phyloP scores from a whole-genome alignment of 2,797 vertebrate genomes.

The Acanthiza pusilla region DNA sequence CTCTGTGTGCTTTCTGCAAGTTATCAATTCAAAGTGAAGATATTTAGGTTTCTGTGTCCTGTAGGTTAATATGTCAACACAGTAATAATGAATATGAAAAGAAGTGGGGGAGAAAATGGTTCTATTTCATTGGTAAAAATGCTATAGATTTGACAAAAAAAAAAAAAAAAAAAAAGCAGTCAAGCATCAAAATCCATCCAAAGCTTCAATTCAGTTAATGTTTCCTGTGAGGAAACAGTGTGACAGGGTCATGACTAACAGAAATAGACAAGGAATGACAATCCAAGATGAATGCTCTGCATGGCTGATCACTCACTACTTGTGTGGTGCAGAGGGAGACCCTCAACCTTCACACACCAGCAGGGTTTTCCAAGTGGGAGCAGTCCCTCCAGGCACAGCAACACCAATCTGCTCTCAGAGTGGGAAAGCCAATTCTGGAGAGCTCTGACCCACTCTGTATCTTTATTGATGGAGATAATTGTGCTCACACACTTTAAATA shows the following conservation, averaged over 20 bases:
- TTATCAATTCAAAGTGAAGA: not conserved
- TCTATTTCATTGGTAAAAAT: not conserved
- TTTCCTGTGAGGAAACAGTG: not conserved
- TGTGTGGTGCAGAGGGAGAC: fast-evolving
- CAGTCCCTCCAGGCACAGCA: not conserved
- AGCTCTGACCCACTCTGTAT: not conserved
- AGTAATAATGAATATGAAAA: not conserved
- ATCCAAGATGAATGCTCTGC: not conserved
- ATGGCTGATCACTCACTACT: not conserved
- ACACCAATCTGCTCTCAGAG: not conserved
- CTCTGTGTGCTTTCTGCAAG: not conserved
- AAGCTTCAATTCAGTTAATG: not conserved
- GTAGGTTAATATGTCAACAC: not conserved
- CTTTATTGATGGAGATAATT: not conserved
- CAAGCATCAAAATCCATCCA: not conserved
- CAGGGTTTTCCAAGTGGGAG: not conserved
- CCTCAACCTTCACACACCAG: not conserved
- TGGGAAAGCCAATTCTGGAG: fast-evolving
- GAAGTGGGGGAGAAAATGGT: not conserved
- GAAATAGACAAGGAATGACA: not conserved
- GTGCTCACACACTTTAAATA: not conserved
- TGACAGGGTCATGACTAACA: not conserved
- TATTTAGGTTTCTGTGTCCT: not conserved
- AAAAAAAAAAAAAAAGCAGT: not conserved
- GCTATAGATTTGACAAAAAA: not conserved